phyloP scores from a whole-genome alignment of 2,113 vertebrate species.

The Grallaria varia region DNA sequence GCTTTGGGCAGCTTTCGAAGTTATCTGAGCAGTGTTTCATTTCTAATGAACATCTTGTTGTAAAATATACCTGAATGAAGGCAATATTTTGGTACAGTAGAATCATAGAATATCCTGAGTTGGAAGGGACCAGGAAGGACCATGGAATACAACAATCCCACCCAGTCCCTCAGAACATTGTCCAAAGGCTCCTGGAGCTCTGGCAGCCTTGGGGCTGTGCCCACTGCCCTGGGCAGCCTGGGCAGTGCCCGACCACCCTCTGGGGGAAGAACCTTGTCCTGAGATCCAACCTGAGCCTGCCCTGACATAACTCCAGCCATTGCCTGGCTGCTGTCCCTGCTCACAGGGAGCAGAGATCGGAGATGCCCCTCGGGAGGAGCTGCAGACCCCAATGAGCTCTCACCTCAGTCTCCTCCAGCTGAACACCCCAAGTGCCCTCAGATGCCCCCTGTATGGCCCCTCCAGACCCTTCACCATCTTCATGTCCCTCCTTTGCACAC shows the following conservation, averaged over 20 bases:
- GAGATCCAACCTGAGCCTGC: neutral
- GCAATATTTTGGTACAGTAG: neutral
- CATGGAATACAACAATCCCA: neutral
- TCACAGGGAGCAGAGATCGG: neutral
- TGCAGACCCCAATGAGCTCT: neutral
- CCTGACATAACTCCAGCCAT: neutral
- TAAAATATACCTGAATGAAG: neutral
- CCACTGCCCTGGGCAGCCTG: neutral
- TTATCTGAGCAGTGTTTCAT: neutral
- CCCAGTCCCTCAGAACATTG: accelerated
- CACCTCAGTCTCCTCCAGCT: neutral
- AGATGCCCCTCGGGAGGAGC: neutral
- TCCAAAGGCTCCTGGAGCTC: neutral
- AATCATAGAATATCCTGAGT: neutral
- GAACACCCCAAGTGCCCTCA: neutral
- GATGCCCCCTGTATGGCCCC: neutral
- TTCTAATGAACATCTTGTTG: neutral
- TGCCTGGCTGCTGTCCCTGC: neutral
- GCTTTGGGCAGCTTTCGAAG: neutral
- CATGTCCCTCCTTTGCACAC: neutral
- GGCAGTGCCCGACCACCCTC: neutral
- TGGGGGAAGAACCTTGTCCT: neutral
- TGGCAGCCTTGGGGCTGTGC: accelerated
- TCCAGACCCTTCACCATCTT: neutral
- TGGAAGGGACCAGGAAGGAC: too few species aligned